Base-by-base conservation (phyloP, 2,113 vertebrate species). In the Ailuropoda melanoleuca region DNA sequence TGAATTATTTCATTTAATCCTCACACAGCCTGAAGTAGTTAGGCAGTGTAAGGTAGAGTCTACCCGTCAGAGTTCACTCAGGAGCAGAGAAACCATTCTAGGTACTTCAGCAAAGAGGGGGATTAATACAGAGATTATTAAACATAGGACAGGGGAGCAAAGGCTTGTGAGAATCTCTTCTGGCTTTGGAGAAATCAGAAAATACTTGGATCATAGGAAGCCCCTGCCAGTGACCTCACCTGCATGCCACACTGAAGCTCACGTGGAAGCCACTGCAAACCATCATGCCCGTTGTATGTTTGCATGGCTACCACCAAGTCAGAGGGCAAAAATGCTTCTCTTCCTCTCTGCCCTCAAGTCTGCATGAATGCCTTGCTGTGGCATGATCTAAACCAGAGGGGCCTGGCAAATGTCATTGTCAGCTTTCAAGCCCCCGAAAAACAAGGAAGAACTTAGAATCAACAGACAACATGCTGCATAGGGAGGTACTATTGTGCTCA, bases 91-190 rank as follows among this genome's bases (percentile, higher is more conserved):
- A 60, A 48, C 18, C 43, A 92, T 17, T 74, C 12, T n/a, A 70
- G 56, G 12, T 50, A 74, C 56, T 78, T 91, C 50, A 37, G 26
- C 10, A 90, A 53, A 87, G 37, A 89, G 15, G 23, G 23, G 87
- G 82, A 60, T 95, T 60, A 64, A 70, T 58, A n/a, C 26, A 85
- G 68, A 78, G 21, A 72, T n/a, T 64, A 56, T 82, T 86, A 53
- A 94, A 89, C 26, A 18, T 3, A 70, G 5, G 24, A 23, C 26
- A 50, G 14, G 18, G 21, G 23, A 62, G 13, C 0, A 3, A 89
- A 82, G 15, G 10, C 21, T 53, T 83, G 2, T 78, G 34, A 84
- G 14, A 96, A 89, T 0, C 15, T 46, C 10, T 66, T 23, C 13
- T 39, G 26, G n/a, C 37, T 94, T 55, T 64, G 37, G 84, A 80